Base-by-base conservation (phyloP, 2,888 invertebrate genomes). In the Camptogramma bilineatum region DNA sequence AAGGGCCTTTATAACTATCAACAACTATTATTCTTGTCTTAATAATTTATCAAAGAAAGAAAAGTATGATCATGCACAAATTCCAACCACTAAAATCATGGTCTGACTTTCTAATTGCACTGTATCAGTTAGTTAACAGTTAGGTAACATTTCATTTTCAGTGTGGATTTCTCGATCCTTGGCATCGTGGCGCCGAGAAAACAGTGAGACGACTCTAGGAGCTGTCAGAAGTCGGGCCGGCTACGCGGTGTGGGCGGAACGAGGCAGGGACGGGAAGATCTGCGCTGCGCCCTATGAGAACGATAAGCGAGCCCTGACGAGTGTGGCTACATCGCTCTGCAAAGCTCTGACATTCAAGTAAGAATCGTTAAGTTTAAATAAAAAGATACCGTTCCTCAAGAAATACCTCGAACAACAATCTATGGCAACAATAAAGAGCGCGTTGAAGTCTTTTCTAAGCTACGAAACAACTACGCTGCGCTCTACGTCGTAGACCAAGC, bases 211-310 rank as follows among this genome's bases (percentile, higher is more conserved):
- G 1, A 96, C 97, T 0, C 95, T 96, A 80, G 94, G 96, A 51
- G 93, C 95, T 0, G 94, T 95, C 63, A 96, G 97, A 77, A 94
- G 94, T 75, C 94, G 95, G 60, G 95, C 95, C 70, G 98, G 98
- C n/a, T 97, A 95, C 87, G 96, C 97, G 3, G 94, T 97, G 68
- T 97, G 97, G 93, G 96, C 97, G 73, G 97, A 97, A 86, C 96
- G 96, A 77, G 97, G 97, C 5, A 94, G 94, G 55, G 94, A 95
- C 54, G 97, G 97, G 55, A 97, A 97, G 88, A 88, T 97, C 42
- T 97, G 97, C 82, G 96, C 96, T 0, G 96, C 96, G 78, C 97
- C 96, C 54, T 90, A 97, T 66, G 96, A 97, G 77, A 91, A 89
- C 19, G 94, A 94, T 81, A 93, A 94, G 68, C 87, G 86, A 34